Evolutionary conservation across 2,888 invertebrate species (phyloP), one percentile per base, ranked within the genome.

Genomic region (Azorinus chamasolen): DNA sequence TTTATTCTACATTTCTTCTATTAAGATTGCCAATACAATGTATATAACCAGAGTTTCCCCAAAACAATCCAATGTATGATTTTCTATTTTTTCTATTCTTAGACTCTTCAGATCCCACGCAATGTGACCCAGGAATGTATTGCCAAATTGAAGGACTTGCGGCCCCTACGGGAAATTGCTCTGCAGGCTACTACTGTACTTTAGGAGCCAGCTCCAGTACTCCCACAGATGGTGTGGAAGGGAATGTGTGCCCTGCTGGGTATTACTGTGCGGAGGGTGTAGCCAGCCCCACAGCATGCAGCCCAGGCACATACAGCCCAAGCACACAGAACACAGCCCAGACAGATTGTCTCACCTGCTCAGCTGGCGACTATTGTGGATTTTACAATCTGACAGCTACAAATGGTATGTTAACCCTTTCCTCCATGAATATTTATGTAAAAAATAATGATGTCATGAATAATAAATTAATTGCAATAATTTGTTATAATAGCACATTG

Each of bases 161-260:
- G 18, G 58, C 61, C 2, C 90, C 91, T 12, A 89, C 90, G 6
- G 91, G 86, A 14, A 84, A 87, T 73, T 92, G 92, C 64, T 76
- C 86, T 1, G 86, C 89, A 2, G 92, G 91, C 8, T 91, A 90
- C 71, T 92, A 88, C 85, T 92, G 92, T 55, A 74, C 74, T 10
- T 83, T 80, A 10, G 82, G 61, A 59, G 87, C 89, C 10, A 72
- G 78, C 39, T 59, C 74, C 2, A 45, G 69, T 16, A 83, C 78
- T 4, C 89, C 90, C 2, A 79, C 83, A 37, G 88, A 89, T 71
- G 89, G 86, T 18, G 82, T 48, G 46, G 88, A 89, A 6, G 91
- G 90, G 18, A 75, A 88, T 62, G 73, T 84, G 25, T 91, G 91
- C 69, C 91, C 91, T 2, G 81, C 86, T 2, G 91, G 91, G 1